These are phyloP conservation scores for Lycaena phlaeas DNA, from an alignment of 2,888 invertebrate genomes.

Conservation along the genomic window DNA sequence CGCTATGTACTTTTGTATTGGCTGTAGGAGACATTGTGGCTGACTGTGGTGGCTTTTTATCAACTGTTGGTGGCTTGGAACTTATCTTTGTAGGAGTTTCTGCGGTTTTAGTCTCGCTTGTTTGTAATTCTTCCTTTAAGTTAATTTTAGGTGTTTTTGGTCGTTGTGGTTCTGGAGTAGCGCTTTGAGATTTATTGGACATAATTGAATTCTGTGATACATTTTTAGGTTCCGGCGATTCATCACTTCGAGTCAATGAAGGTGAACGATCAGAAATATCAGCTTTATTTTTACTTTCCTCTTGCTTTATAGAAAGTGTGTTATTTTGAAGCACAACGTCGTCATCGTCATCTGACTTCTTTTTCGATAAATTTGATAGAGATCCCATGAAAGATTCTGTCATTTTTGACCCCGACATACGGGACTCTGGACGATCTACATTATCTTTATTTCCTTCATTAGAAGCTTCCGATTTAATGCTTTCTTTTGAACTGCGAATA, in stretches of 20 bases:
- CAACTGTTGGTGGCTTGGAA: conserved; percentile 42
- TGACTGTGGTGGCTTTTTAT: conserved; percentile 40
- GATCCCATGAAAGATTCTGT: conserved; percentile 63
- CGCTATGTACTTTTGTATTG: conserved; percentile 52
- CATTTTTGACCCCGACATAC: conserved; percentile 62
- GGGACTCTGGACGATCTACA: conserved; percentile 56
- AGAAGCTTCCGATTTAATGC: conserved; percentile 45
- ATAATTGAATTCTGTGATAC: conserved; percentile 29
- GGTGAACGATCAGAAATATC: conserved; percentile 61
- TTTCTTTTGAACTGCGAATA: conserved; percentile 54
- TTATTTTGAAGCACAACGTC: conserved; percentile 56
- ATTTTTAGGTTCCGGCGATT: conserved; percentile 60
- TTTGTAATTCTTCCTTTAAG: conserved; percentile 29
- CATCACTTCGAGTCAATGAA: conserved; percentile 62
- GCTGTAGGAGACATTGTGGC: conserved; percentile 38
- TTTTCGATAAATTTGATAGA: conserved; percentile 42
- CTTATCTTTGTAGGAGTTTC: conserved; percentile 35
- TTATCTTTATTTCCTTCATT: conserved; percentile 39
- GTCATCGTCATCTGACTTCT: conserved; percentile 57
- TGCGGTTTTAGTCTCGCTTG: conserved; percentile 28
- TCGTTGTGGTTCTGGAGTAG: conserved; percentile 44
- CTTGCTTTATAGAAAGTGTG: conserved; percentile 30
- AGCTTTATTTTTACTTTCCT: conserved; percentile 34
- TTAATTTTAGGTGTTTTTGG: conserved; percentile 56
- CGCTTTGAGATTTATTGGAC: conserved; percentile 38